A percentile compares a stretch with the other conserved stretches of the same genome.
phyloP scores from a whole-genome alignment of 2,888 invertebrate genomes.

The Strigamia transsilvanica region DNA sequence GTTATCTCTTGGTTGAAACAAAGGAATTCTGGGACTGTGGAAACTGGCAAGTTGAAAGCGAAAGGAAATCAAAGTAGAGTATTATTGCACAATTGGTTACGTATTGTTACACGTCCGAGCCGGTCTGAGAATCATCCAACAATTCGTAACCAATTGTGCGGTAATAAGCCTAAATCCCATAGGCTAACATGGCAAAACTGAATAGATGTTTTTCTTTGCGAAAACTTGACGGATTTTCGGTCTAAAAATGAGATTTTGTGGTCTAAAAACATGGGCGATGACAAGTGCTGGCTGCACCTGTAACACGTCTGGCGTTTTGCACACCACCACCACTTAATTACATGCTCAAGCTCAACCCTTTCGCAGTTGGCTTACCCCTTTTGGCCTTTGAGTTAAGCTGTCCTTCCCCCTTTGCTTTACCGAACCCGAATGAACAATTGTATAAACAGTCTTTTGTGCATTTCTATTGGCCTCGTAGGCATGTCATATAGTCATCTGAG shows the following conservation, averaged over 20 bases:
- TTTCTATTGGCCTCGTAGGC: constrained; percentile 7
- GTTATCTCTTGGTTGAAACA: constrained; percentile 7
- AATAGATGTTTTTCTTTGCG: no score
- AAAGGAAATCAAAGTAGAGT: not conserved
- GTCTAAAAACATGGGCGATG: not conserved
- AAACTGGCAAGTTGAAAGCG: no score
- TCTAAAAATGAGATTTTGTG: no score
- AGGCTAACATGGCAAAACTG: no score
- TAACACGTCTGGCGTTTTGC: not conserved
- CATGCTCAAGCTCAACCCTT: constrained; percentile 11
- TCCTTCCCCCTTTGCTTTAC: not conserved
- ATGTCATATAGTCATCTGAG: constrained; percentile 39
- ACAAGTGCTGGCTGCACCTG: constrained; percentile 9
- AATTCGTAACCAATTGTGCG: no score
- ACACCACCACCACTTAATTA: constrained; percentile 17
- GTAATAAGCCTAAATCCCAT: not conserved
- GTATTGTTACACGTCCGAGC: no score
- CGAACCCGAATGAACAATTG: constrained; percentile 14
- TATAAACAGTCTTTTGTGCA: constrained; percentile 3
- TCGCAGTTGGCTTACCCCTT: not conserved
- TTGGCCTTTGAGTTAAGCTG: not conserved
- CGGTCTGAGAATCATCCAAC: no score
- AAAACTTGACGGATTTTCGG: no score
- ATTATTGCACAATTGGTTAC: not conserved
- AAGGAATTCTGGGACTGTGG: not conserved